A percentile compares a stretch with the other conserved stretches of the same genome.
phyloP scores from a whole-genome alignment of 2,888 invertebrate species.

The Ormia ochracea region DNA sequence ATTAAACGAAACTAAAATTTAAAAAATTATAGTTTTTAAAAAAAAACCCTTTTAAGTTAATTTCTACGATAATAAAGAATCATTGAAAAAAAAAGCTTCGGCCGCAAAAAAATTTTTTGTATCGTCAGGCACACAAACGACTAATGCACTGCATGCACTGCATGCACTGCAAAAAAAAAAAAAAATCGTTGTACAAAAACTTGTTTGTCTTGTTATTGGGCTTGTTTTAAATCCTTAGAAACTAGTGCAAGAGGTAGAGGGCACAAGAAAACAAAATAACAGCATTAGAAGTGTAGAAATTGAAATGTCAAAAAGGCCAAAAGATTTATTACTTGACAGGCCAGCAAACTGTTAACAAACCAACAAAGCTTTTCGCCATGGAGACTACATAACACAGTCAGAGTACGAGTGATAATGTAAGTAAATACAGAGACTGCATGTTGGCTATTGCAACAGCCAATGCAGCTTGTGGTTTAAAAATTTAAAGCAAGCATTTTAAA shows the following conservation, averaged over 20 bases:
- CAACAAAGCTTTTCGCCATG: not conserved
- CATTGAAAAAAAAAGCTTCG: not conserved
- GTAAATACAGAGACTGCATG: not conserved
- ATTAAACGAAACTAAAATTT: not conserved
- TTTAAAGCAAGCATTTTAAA: not conserved
- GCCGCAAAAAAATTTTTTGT: conserved; percentile 25
- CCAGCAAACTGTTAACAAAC: conserved; percentile 62
- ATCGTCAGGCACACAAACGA: conserved; percentile 38
- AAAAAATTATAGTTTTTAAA: conserved; percentile 1
- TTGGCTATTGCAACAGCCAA: not conserved
- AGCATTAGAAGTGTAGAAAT: conserved; percentile 63
- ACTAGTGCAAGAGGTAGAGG: conserved; percentile 25
- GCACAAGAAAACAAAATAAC: not conserved
- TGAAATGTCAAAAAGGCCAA: conserved; percentile 67
- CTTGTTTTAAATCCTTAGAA: conserved; percentile 30
- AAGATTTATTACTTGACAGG: conserved; percentile 66
- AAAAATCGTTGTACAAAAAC: not conserved
- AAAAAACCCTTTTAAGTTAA: not conserved
- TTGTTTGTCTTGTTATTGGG: conserved; percentile 3
- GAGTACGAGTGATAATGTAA: not conserved
- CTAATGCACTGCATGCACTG: no score
- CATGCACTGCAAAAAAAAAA: no score
- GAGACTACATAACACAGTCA: not conserved
- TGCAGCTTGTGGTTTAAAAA: not conserved
- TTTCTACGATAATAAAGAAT: conserved; percentile 1